These are phyloP conservation scores for Oncopeltus fasciatus DNA, from an alignment of 1,140 invertebrate species.

Conservation along the genomic window DNA sequence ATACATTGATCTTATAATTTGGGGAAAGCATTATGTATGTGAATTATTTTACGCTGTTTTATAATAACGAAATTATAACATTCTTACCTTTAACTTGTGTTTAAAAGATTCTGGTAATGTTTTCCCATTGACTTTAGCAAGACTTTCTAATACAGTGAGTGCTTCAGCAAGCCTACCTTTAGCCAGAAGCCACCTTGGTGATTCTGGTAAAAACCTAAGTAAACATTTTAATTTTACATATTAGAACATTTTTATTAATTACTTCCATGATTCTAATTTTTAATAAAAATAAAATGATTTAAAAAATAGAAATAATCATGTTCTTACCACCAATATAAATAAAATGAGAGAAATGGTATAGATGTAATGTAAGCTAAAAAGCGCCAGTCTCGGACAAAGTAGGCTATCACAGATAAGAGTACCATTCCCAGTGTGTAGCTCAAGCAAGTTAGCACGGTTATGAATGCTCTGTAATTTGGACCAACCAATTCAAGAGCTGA, in stretches of 20 bases:
- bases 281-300: background rate
- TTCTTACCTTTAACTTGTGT: conserved; percentile 43
- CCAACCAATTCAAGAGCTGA: conserved; percentile 75
- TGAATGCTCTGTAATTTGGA: conserved; percentile 76
- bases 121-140: conserved; percentile 62
- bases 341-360: conserved; percentile 67
- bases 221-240: no score
- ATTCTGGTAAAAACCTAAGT: conserved; percentile 61
- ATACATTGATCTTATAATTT: no score
- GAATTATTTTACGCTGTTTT: no score
- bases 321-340: conserved; percentile 63
- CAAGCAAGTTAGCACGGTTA: conserved; percentile 77
- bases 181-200: conserved; percentile 68
- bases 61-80: no score
- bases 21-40: no score
- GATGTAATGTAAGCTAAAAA: conserved; percentile 62
- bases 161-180: conserved; percentile 66
- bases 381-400: conserved; percentile 68
- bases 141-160: conserved; percentile 52
- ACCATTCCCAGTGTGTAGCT: conserved; percentile 77
- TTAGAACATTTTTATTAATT: no score
- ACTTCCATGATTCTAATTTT: no score
- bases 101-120: conserved; percentile 56
- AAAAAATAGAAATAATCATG: background rate
- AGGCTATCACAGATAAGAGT: conserved; percentile 63